Evolutionary conservation across 2,888 invertebrate species (phyloP).

Genomic region (Morpho helenor): DNA sequence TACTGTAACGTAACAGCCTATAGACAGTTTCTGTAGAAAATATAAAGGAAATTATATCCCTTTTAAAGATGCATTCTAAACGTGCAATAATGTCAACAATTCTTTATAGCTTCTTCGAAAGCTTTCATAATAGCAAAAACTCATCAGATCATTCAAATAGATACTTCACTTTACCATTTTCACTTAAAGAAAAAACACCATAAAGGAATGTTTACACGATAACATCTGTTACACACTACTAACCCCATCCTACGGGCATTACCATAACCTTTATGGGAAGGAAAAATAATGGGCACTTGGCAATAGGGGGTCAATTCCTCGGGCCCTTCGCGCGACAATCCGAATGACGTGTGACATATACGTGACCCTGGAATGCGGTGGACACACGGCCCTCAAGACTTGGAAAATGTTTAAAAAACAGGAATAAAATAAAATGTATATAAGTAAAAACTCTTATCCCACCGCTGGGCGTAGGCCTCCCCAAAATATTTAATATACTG

Average conservation of each 20-base stretch:
- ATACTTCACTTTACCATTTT: not conserved
- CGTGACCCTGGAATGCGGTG: constrained; percentile 45
- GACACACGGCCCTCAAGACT: constrained; percentile 29
- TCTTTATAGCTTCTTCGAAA: not conserved
- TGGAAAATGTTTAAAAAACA: too few species aligned
- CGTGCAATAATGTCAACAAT: too few species aligned
- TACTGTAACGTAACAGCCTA: too few species aligned
- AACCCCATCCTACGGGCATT: constrained; percentile 64
- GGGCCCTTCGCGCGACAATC: constrained; percentile 59
- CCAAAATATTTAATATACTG: too few species aligned
- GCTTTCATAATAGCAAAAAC: not conserved
- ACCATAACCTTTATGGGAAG: constrained; percentile 72
- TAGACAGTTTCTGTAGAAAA: too few species aligned
- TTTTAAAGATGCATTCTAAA: too few species aligned
- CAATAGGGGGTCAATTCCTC: constrained; percentile 52
- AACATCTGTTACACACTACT: constrained; percentile 57
- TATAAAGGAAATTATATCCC: too few species aligned
- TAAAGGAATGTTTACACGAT: constrained; percentile 39
- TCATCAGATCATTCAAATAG: too few species aligned
- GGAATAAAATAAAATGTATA: too few species aligned
- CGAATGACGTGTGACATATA: constrained; percentile 74
- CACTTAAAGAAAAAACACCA: constrained; percentile 3
- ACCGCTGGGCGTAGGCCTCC: too few species aligned
- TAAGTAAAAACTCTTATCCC: too few species aligned
- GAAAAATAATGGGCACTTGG: constrained; percentile 64